These are phyloP conservation scores for Metellina segmentata DNA, from an alignment of 2,888 invertebrate species.

Conservation along the genomic window DNA sequence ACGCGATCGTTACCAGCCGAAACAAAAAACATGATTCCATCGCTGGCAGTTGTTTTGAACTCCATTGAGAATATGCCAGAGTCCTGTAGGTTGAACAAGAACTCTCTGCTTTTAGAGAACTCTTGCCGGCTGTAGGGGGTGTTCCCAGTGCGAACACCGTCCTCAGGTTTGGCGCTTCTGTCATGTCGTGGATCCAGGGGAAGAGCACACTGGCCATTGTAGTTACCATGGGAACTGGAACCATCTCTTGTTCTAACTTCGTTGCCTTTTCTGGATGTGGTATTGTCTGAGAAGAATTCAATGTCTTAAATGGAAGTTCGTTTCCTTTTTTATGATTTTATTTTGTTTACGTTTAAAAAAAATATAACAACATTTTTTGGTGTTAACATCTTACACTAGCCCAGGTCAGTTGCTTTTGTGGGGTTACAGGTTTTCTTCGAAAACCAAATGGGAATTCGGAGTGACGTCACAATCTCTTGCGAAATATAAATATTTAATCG, in stretches of 20 bases:
- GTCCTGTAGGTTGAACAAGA: conserved; percentile 68
- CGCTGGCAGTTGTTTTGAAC: conserved; percentile 65
- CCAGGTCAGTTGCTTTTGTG: too few species aligned
- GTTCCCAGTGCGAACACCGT: conserved; percentile 79
- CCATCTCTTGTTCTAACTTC: conserved; percentile 16
- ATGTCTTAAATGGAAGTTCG: too few species aligned
- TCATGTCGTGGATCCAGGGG: conserved; percentile 83
- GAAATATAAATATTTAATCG: too few species aligned
- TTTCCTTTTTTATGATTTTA: too few species aligned
- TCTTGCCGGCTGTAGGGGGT: conserved; percentile 75
- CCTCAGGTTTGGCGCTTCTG: conserved; percentile 80
- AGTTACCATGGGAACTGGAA: conserved; percentile 62
- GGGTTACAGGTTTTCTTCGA: too few species aligned
- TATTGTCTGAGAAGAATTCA: too few species aligned
- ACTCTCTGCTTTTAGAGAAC: conserved; percentile 60
- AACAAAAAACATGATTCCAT: conserved; percentile 90
- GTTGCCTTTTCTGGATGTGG: not conserved
- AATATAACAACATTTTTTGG: too few species aligned
- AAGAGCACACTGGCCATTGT: conserved; percentile 82
- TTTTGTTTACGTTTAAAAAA: too few species aligned
- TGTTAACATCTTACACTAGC: too few species aligned
- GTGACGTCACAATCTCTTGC: too few species aligned
- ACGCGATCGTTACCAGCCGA: conserved; percentile 84
- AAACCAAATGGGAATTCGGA: too few species aligned
- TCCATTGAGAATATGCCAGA: conserved; percentile 76